Conservation (phyloP, 2,113 vertebrate species). For the Aphelocoma coerulescens region DNA sequence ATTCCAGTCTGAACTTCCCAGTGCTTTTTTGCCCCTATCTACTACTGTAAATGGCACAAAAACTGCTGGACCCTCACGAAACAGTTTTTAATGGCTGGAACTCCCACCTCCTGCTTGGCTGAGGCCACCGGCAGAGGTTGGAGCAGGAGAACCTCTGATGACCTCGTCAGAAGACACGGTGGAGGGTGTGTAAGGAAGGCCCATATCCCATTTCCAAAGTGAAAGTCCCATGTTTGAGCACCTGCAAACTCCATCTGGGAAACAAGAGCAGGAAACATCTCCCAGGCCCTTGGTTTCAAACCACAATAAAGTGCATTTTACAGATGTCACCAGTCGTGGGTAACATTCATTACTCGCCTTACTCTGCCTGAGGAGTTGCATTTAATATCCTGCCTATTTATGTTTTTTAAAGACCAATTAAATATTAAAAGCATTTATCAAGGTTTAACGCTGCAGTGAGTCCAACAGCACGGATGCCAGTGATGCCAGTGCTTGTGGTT, state of each 20-base stretch:
- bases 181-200: background rate
- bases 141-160: background rate
- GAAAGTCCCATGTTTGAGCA: background rate
- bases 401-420: conserved; percentile 35
- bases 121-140: background rate
- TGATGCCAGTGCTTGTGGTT: background rate
- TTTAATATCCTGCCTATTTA: conserved; percentile 40
- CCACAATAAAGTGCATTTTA: background rate
- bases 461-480: background rate
- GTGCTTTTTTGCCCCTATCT: background rate
- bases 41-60: background rate
- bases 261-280: background rate
- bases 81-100: background rate
- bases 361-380: background rate
- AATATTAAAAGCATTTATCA: conserved; percentile 44
- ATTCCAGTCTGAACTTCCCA: background rate
- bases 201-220: background rate
- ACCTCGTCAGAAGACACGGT: background rate
- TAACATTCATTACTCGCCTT: background rate
- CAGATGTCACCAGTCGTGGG: background rate
- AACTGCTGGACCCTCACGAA: background rate
- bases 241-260: background rate
- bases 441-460: background rate
- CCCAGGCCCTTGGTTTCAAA: background rate
- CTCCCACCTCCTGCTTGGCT: background rate